Percentiles rank a stretch among this genome's conserved stretches.
Conservation (phyloP, 2,888 invertebrate genomes). For the Amblyjoppa proteus region DNA sequence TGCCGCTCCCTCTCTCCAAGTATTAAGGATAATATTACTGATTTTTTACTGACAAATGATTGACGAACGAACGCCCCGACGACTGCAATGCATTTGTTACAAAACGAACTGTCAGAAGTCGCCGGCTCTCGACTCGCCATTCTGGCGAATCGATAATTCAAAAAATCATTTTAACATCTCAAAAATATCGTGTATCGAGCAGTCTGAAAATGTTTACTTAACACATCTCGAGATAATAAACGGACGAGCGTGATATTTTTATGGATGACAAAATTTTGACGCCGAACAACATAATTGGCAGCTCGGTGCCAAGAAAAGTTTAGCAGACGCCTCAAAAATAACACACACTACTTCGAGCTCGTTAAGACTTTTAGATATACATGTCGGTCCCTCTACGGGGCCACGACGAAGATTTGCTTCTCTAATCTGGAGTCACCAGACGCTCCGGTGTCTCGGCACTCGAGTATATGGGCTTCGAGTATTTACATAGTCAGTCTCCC, state of each 20-base stretch:
- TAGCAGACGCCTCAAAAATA: constrained; percentile 5
- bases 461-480: constrained; percentile 25
- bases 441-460: constrained; percentile 8
- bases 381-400: background rate
- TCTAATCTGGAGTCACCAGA: constrained; percentile 61
- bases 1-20: too few species aligned
- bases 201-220: background rate
- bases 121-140: too few species aligned
- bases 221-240: constrained; percentile 1
- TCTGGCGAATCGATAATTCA: too few species aligned
- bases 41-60: too few species aligned
- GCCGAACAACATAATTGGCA: background rate
- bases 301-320: background rate
- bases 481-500: constrained; percentile 23
- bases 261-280: constrained; percentile 8
- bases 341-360: constrained; percentile 3
- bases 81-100: too few species aligned
- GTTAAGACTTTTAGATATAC: background rate
- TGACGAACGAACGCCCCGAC: too few species aligned
- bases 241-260: background rate
- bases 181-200: too few species aligned
- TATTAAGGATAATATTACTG: too few species aligned
- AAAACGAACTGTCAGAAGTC: too few species aligned
- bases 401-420: background rate
- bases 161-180: too few species aligned